Base-by-base conservation (phyloP, 2,888 invertebrate species). In the Eucera pruinosa region DNA sequence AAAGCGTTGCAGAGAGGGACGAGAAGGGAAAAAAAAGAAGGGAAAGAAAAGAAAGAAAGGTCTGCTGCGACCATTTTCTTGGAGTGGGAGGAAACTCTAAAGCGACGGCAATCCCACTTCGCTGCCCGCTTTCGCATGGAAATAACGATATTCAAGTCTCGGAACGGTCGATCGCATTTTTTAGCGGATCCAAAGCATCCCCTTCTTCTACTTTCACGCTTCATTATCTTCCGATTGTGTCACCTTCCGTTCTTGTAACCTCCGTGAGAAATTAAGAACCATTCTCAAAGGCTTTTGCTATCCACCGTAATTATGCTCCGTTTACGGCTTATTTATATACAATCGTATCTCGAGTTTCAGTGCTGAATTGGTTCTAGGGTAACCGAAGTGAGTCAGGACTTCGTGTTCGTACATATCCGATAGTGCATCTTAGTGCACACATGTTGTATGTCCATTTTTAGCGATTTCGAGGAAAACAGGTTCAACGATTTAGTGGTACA, bases 111-210 rank as follows among this genome's bases (percentile, higher is more conserved):
- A 43, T 62, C 43, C 45, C 67, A 13, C 30, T 50, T 55, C 39
- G 45, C 64, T 60, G 62, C 45, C 60, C 43, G 41, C 68, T 69
- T 74, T 74, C 74, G 74, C 58, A 74, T 74, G 66, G 74, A 84
- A 83, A 79, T 79, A 43, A 61, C 11, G 43, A 55, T 45, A 71
- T 78, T 61, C 62, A 55, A 33, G 30, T 18, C 15, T 20, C 33
- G 33, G 64, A 55, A 50, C 41, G 72, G 71, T 71, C 74, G 80
- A 79, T 79, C 79, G 45, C 57, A 54, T 78, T 78, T 61, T 70
- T 72, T 61, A 43, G 25, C 58, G 13, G 52, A 54, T 57, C 43
- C 47, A n/a, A 39, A 61, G 39, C 43, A n/a, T 18, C 52, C 30
- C 4, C 13, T 45, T 25, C 23, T 5, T 36, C 54, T 18, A 30